Percentiles rank a stretch among this genome's conserved stretches.
phyloP scores from a whole-genome alignment of 2,888 invertebrate genomes.

The Allygus modestus region DNA sequence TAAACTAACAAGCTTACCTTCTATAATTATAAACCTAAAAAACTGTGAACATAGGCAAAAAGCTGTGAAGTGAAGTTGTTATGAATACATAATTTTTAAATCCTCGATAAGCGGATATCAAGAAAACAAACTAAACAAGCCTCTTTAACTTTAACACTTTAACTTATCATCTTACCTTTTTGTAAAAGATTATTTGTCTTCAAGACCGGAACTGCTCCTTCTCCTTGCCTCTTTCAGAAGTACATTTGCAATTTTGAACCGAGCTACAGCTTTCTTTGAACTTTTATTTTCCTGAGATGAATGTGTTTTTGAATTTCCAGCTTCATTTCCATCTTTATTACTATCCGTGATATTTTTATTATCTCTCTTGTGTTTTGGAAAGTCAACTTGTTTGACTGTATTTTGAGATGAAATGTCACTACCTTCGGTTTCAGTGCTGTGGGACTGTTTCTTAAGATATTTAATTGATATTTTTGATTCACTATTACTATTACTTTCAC shows the following conservation, averaged over 20 bases:
- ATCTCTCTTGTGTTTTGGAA: neutral
- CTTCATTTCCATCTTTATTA: neutral
- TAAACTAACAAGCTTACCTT: too few relatives aligned
- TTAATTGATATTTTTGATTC: neutral
- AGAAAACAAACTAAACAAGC: too few relatives aligned
- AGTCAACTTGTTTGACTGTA: conserved; percentile 11
- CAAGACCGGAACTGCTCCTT: conserved; percentile 42
- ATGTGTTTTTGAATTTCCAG: neutral
- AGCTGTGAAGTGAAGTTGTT: too few relatives aligned
- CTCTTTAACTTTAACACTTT: too few relatives aligned
- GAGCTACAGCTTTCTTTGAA: conserved; percentile 23
- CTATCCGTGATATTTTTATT: neutral
- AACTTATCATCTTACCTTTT: too few relatives aligned
- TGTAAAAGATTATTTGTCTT: conserved; percentile 8
- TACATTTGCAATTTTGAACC: conserved; percentile 48
- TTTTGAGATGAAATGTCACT: conserved; percentile 49
- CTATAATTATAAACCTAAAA: too few relatives aligned
- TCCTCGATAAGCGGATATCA: too few relatives aligned
- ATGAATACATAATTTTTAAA: too few relatives aligned
- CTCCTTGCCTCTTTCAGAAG: conserved; percentile 31
- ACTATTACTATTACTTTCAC: too few relatives aligned
- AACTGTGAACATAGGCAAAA: too few relatives aligned
- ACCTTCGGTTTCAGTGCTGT: conserved; percentile 10
- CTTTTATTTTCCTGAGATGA: conserved; percentile 15
- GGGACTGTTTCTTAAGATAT: conserved; percentile 1